Evolutionary conservation across 1,140 invertebrate genomes (phyloP), one percentile per base, ranked within the genome.

Genomic region (Zaprionus gabonicus): DNA sequence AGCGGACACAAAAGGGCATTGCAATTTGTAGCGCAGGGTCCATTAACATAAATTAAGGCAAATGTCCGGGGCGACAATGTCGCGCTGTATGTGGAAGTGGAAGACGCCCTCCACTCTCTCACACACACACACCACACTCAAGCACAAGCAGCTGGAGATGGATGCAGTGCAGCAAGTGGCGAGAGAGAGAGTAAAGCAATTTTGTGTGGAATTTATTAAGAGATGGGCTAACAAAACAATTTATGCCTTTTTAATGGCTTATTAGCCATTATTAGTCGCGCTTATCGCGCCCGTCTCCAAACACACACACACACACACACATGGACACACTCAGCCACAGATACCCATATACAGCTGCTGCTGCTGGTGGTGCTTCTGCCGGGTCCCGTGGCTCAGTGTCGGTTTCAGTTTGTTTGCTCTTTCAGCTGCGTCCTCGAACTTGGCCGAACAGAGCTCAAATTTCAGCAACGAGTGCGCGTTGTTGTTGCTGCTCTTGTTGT

Each of bases 241-340:
- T 90, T 90, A 90, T 90, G 88, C 79, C 85, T 81, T 90, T 85
- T 85, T 85, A 90, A 90, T 90, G 85, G 85, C 85, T 90, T 90
- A 90, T 90, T 90, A 90, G 85, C 85, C 85, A 90, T 90, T 90
- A 90, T 90, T 90, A 90, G 85, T 90, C 82, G 85, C 81, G 85
- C 85, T 88, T 88, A 88, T 88, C 85, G 85, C 72, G 67, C 81
- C 71, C 75, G 67, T 62, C 84, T 76, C 62, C 80, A 44, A 63
- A 56, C 62, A 82, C 63, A 75, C 70, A 66, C 71, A 57, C 69
- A 69, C 58, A 57, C 49, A 57, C 63, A 59, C 36, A 60, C 51
- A 64, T 27, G n/a, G n/a, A n/a, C 20, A 20, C 20, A 20, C 20
- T 13, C 60, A 28, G n/a, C 12, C 58, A 13, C 25, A 59, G 31